Evolutionary conservation across 2,888 invertebrate genomes (phyloP).

Genomic region (Neuroscelio doddi): DNA sequence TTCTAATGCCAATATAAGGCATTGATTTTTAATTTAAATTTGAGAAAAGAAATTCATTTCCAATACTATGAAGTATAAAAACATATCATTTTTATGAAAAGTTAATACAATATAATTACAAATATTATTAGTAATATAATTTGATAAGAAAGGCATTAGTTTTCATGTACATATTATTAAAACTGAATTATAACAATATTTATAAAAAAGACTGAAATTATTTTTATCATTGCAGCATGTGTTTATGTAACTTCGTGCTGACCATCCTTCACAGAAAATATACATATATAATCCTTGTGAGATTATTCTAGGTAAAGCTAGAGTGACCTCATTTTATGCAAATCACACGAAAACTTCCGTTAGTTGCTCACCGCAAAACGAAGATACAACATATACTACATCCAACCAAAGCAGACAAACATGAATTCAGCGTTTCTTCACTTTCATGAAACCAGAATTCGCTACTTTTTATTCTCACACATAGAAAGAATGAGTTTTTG

Average conservation of each 20-base stretch:
- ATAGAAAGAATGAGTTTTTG: conserved; percentile 17
- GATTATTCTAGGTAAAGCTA: conserved; percentile 33
- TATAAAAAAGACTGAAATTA: too few relatives aligned
- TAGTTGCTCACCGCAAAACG: conserved; percentile 52
- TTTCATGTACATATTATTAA: too few relatives aligned
- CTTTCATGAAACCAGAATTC: conserved; percentile 4
- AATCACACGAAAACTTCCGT: conserved; percentile 62
- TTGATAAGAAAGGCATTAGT: too few relatives aligned
- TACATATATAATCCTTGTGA: conserved; percentile 21
- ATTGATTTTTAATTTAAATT: too few relatives aligned
- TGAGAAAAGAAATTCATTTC: too few relatives aligned
- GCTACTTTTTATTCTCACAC: conserved; percentile 23
- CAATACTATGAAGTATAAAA: too few relatives aligned
- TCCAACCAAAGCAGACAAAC: conserved; percentile 29
- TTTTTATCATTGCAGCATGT: too few relatives aligned
- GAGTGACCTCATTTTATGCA: conserved; percentile 64
- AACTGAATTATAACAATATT: too few relatives aligned
- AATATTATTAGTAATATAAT: too few relatives aligned
- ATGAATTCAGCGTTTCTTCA: conserved; percentile 22
- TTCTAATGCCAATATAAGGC: too few relatives aligned
- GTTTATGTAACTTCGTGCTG: conserved; percentile 11
- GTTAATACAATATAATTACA: too few relatives aligned
- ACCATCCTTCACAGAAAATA: conserved; percentile 9
- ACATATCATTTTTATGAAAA: too few relatives aligned
- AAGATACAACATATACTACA: conserved; percentile 28